phyloP scores from a whole-genome alignment of 1,140 invertebrate genomes.

The Carposina sasakii region DNA sequence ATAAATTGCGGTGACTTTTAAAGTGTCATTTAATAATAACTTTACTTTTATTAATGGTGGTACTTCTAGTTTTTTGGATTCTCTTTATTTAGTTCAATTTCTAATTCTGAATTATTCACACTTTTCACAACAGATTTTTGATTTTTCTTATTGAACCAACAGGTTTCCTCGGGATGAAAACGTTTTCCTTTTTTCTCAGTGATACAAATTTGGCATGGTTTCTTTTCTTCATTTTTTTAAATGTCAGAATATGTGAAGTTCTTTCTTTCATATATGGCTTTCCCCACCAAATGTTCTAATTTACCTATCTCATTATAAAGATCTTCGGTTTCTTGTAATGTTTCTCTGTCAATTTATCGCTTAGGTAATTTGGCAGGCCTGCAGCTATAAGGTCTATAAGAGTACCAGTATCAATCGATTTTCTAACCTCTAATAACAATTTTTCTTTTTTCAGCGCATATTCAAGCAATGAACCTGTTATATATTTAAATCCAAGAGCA shows the following conservation, averaged over 20 bases:
- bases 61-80: conserved; percentile 29
- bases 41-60: conserved; percentile 28
- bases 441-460: conserved; percentile 43
- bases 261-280: conserved; percentile 27
- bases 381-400: conserved; percentile 32
- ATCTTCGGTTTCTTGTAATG: conserved; percentile 27
- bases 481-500: conserved; percentile 32
- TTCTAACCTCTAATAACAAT: conserved; percentile 31
- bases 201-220: conserved; percentile 26
- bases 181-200: conserved; percentile 26
- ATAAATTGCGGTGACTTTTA: conserved; percentile 26
- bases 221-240: conserved; percentile 22
- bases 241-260: conserved; percentile 6
- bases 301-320: conserved; percentile 27
- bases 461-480: conserved; percentile 34
- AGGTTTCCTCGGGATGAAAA: conserved; percentile 24
- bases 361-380: conserved; percentile 35
- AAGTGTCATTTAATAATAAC: conserved; percentile 25
- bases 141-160: conserved; percentile 29
- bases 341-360: conserved; percentile 26
- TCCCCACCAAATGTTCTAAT: conserved; percentile 27
- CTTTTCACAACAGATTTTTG: conserved; percentile 15
- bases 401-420: conserved; percentile 27
- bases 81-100: conserved; percentile 23
- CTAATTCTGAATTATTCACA: conserved; percentile 28